Evolutionary conservation across 2,797 vertebrate genomes (phyloP), one percentile per base, ranked within the genome.

Genomic region (Oreortyx pictus): DNA sequence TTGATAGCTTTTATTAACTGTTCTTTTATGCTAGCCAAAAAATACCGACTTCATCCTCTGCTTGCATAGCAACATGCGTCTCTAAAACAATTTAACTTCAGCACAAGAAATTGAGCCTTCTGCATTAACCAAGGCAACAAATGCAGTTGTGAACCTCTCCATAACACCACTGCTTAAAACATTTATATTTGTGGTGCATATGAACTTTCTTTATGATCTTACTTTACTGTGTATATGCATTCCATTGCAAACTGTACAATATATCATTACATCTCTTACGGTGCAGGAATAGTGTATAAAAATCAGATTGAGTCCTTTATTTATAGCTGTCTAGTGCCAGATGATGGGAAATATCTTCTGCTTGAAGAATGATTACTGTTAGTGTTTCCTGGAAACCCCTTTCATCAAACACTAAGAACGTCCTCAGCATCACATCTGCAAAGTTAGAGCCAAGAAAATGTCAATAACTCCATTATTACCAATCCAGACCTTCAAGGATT

Each of bases 341-440:
- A 93, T 78, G 89, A 94, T 61, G 86, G 86, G 89, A 96, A 92
- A 68, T 56, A 73, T 86, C 88, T 72, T 91, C 79, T 75, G 31
- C 70, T 81, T 78, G 47, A 81, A 90, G 78, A 90, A 83, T 71
- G 90, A 75, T 94, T 70, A 20, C 62, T 88, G 50, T 54, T 92
- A 68, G 62, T 64, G 57, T 82, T 94, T 93, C 66, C 76, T 73
- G 60, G 52, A 76, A 89, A 78, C 66, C 39, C 39, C 57, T 93
- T 90, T 85, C 66, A 94, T 90, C 84, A 81, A 94, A 83, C 59
- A 76, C 35, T 33, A 76, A 67, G 76, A 90, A 92, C 39, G 19
- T 93, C 49, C 62, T 93, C 66, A 90, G 47, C 33, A 54, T 83
- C 81, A 80, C 90, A 96, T 94, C 82, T 93, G 92, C 72, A 92